These are phyloP conservation scores for Leucania comma DNA, from an alignment of 2,888 invertebrate genomes.

Conservation along the genomic window DNA sequence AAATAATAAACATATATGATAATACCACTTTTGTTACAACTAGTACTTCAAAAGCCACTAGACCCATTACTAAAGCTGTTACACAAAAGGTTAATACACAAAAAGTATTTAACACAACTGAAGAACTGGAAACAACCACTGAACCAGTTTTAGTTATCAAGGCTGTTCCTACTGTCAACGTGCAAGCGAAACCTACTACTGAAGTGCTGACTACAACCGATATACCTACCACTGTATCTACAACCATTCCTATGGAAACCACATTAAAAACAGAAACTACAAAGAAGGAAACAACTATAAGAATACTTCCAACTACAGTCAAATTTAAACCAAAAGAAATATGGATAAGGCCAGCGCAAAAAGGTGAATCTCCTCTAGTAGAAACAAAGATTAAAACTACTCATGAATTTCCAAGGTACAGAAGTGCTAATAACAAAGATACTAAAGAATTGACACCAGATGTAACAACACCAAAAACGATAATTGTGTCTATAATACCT, in stretches of 20 bases:
- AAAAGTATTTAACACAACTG: slow-evolving; percentile 70
- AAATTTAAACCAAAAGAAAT: slow-evolving; percentile 88
- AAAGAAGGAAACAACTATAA: slow-evolving; percentile 77
- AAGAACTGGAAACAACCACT: slow-evolving; percentile 42
- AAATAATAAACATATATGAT: slow-evolving; percentile 13
- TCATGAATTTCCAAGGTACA: slow-evolving; percentile 75
- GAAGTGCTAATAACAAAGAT: slow-evolving; percentile 76
- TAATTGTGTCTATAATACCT: slow-evolving; percentile 88
- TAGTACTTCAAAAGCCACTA: slow-evolving; percentile 35
- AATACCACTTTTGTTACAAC: slow-evolving; percentile 56
- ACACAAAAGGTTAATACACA: slow-evolving; percentile 49
- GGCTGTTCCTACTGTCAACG: slow-evolving; percentile 9
- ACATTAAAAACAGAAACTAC: slow-evolving; percentile 69
- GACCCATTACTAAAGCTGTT: slow-evolving; percentile 48
- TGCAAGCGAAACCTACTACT: slow-evolving; percentile 31
- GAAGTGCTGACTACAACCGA: slow-evolving; percentile 61
- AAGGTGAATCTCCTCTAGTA: slow-evolving; percentile 82
- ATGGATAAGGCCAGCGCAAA: slow-evolving; percentile 88
- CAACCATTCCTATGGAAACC: slow-evolving; percentile 58
- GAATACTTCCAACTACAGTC: slow-evolving; percentile 76
- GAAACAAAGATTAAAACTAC: slow-evolving; percentile 79
- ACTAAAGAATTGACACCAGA: slow-evolving; percentile 74
- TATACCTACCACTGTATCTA: slow-evolving; percentile 36
- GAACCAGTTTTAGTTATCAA: slow-evolving; percentile 22
- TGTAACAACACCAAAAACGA: slow-evolving; percentile 86